Percentiles rank a stretch among this genome's conserved stretches.
Conservation (phyloP, 2,888 invertebrate species). For the Selenia dentaria region DNA sequence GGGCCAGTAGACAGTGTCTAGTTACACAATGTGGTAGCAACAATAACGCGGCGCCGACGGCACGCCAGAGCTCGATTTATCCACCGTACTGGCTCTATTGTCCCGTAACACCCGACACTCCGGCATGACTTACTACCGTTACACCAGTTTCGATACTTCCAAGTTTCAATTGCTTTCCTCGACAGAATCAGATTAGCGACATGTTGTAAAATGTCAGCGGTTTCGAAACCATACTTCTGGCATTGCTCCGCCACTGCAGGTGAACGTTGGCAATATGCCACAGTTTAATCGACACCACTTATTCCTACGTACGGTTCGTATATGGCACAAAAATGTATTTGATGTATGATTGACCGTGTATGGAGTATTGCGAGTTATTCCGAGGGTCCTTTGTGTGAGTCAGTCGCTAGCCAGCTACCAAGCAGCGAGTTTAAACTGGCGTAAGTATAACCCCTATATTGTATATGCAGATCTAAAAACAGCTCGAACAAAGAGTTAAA, state of each 20-base stretch:
- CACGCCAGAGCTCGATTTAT: constrained; percentile 15
- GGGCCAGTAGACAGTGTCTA: constrained; percentile 22
- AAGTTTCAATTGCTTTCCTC: constrained; percentile 10
- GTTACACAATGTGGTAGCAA: constrained; percentile 24
- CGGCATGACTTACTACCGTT: constrained; percentile 11
- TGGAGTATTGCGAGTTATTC: constrained; percentile 43
- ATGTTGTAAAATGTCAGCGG: constrained; percentile 54
- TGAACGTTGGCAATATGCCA: constrained; percentile 56
- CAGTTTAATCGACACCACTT: constrained; percentile 43
- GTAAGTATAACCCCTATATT: constrained; percentile 8
- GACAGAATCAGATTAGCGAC: constrained; percentile 41
- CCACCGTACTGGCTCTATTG: constrained; percentile 13
- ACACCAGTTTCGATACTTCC: constrained; percentile 6
- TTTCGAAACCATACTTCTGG: constrained; percentile 57
- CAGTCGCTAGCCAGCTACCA: constrained; percentile 32
- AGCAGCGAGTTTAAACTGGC: constrained; percentile 13
- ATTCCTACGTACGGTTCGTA: constrained; percentile 58
- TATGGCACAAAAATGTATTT: constrained; percentile 67
- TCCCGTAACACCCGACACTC: constrained; percentile 10
- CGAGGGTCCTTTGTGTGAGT: constrained; percentile 52
- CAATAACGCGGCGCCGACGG: constrained; percentile 15
- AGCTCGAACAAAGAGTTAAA: constrained; percentile 20
- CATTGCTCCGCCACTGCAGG: constrained; percentile 33
- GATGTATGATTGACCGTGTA: constrained; percentile 56
- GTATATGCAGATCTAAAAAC: constrained; percentile 22